Evolutionary conservation across 2,113 vertebrate genomes (phyloP).

Genomic region (Mustela lutreola): DNA sequence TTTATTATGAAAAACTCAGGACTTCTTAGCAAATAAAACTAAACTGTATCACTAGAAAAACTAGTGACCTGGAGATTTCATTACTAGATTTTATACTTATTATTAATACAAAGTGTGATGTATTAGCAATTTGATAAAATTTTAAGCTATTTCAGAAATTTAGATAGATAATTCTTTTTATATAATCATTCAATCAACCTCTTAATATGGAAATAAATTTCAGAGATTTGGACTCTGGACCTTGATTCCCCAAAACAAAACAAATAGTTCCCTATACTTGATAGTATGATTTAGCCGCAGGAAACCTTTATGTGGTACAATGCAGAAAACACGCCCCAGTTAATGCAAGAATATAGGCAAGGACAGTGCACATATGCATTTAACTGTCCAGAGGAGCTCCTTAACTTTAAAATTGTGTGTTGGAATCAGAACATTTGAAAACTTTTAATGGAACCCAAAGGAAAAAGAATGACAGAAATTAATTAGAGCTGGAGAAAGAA

Average conservation of each 20-base stretch:
- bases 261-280: neutral
- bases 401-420: neutral
- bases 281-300: neutral
- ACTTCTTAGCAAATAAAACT: slow-evolving; percentile 11
- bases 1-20: neutral
- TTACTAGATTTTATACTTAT: neutral
- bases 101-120: neutral
- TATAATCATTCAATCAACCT: neutral
- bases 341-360: neutral
- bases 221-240: neutral
- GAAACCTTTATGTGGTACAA: neutral
- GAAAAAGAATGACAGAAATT: slow-evolving; percentile 33
- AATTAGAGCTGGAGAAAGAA: neutral
- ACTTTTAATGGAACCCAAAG: neutral
- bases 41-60: neutral
- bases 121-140: slow-evolving; percentile 28
- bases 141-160: neutral
- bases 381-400: neutral
- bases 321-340: neutral
- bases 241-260: slow-evolving; percentile 31
- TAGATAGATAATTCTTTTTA: neutral
- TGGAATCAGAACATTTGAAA: neutral
- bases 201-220: slow-evolving; percentile 53
- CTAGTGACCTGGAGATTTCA: neutral
- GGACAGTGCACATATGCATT: too few relatives aligned